Evolutionary conservation across 2,797 vertebrate genomes (phyloP), one percentile per base, ranked within the genome.

Genomic region (Poecile montanus): DNA sequence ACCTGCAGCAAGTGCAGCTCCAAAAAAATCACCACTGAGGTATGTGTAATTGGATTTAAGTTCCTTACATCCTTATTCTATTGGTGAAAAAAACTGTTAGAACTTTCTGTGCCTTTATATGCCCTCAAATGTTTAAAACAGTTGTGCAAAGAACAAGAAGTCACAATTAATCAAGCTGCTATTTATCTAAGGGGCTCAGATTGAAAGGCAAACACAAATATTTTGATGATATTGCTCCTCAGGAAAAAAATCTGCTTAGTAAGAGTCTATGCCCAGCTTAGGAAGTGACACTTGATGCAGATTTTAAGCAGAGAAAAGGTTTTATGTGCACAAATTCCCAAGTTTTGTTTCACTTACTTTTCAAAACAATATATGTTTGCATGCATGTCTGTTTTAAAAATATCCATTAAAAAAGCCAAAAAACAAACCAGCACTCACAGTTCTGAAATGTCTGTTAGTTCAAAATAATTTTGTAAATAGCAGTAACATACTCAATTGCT

Each of bases 91-190:
- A 45, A 36, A 8, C 10, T 8, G 9, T 40, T 12, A 11, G 58
- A 71, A 78, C 30, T 36, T 48, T 19, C 20, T 56, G 13, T 34
- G 10, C 21, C 21, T 89, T 84, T 76, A 63, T 8, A 47, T 32
- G 15, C 30, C 36, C 10, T 40, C n/a, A 11, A 3, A 4, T 8
- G 32, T 76, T 48, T 44, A 16, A 83, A 83, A 61, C 0, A 0
- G 25, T 17, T 66, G 25, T 13, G 5, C 45, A 91, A 93, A 29
- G 47, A 87, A 42, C 32, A 60, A 53, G n/a, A 3, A 75, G 21
- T n/a, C 6, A 1, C 29, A 22, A 45, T 54, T 56, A 71, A 75
- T 36, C 67, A 70, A 80, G 25, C 7, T 57, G 20, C 21, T 70
- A 4, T 56, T 85, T 56, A 51, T 57, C 22, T 2, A 51, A 83